Percentiles rank a stretch among this genome's conserved stretches.
These are phyloP conservation scores for Argya squamiceps DNA, from an alignment of 2,797 vertebrate genomes.

Conservation along the genomic window DNA sequence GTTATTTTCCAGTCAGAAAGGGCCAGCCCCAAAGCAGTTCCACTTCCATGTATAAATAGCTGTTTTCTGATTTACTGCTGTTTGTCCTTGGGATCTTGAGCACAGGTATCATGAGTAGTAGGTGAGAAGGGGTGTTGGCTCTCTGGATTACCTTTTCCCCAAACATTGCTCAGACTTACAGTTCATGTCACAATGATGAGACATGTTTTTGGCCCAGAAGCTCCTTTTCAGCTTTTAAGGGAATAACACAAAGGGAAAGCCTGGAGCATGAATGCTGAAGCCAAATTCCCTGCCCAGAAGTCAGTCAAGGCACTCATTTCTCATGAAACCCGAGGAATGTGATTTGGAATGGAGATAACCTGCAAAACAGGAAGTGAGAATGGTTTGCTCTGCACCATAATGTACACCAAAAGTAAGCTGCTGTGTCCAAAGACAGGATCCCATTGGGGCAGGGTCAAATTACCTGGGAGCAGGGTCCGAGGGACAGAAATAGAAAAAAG, in stretches of 20 bases:
- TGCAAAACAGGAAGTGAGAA: neutral
- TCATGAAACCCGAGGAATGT: neutral
- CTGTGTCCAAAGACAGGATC: neutral
- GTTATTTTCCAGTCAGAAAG: neutral
- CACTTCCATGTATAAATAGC: neutral
- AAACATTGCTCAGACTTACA: neutral
- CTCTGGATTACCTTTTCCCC: neutral
- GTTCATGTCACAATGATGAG: neutral
- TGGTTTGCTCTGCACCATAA: neutral
- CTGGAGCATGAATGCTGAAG: neutral
- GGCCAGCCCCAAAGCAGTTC: neutral
- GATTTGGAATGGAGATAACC: neutral
- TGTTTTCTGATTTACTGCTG: neutral
- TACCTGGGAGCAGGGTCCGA: neutral
- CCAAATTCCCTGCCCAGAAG: neutral
- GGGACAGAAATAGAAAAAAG: neutral
- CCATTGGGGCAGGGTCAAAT: accelerated
- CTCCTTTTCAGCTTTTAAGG: neutral
- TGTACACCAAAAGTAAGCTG: neutral
- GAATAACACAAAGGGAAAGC: neutral
- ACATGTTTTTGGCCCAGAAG: neutral
- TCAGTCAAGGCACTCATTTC: neutral
- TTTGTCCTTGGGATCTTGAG: neutral
- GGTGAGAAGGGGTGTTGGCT: neutral
- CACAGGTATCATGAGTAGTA: neutral